Conservation (phyloP, 2,113 vertebrate genomes). For the Callopanchax toddi region DNA sequence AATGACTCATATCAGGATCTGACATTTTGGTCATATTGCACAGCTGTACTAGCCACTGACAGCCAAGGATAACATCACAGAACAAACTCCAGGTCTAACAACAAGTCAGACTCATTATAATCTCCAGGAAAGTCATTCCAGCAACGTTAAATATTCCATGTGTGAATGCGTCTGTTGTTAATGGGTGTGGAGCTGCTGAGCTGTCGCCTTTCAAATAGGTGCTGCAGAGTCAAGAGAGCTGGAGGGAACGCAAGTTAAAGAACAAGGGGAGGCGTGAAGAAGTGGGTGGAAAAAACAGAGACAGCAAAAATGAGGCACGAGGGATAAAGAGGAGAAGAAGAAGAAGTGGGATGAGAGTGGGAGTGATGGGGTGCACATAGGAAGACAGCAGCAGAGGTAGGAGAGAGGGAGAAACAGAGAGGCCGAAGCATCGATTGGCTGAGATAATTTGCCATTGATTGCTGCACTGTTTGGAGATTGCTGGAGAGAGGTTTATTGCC, state of each 20-base stretch:
- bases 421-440: conserved; percentile 78
- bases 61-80: conserved; percentile 16
- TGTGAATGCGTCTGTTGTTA: conserved; percentile 64
- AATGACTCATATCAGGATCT: no score
- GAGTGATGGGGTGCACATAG: conserved; percentile 2
- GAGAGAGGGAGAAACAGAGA: conserved; percentile 63
- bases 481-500: conserved; percentile 81
- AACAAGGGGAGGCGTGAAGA: conserved; percentile 12
- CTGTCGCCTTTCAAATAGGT: conserved; percentile 69
- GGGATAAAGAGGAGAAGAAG: conserved; percentile 49
- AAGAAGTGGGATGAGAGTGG: not conserved
- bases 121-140: conserved; percentile 31
- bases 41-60: not conserved
- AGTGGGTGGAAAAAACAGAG: conserved; percentile 62
- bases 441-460: conserved; percentile 85
- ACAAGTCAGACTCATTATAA: conserved; percentile 43
- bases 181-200: conserved; percentile 74
- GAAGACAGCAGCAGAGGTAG: conserved; percentile 6
- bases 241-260: conserved; percentile 44
- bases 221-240: conserved; percentile 49
- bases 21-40: no score
- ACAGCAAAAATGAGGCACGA: conserved; percentile 67
- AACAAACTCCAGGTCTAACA: conserved; percentile 25
- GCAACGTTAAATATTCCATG: conserved; percentile 45
- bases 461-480: conserved; percentile 80